Evolutionary conservation across 2,113 vertebrate genomes (phyloP), one percentile per base, ranked within the genome.

Genomic region (Toxotes chatareus): DNA sequence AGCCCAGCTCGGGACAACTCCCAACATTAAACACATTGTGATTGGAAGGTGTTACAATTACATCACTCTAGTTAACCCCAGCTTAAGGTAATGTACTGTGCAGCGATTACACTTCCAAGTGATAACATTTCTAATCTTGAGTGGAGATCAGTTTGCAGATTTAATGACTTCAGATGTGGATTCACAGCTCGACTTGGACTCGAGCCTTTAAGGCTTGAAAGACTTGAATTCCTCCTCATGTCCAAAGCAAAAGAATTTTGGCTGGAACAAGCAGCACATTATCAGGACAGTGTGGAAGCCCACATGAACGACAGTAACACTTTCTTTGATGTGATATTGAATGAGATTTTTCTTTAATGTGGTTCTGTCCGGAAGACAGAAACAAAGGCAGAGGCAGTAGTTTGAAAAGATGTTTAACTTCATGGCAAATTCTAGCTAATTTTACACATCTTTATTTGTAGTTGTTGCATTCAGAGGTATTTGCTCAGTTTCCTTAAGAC

Each of bases 31-130:
- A 64, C 85, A 94, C 76, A 96, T 95, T 21, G 94, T 93, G 76
- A 80, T 93, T 21, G 95, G 94, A 62, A 89, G 95, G 38, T 96
- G 95, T 53, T 94, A 92, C 82, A 86, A 70, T 53, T 96, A 95
- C 78, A 88, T 92, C 66, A 88, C 90, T 0, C 80, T 95, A 2
- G 31, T 94, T 2, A 89, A 92, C 62, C 91, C 94, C 14, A 76
- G 80, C 13, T 80, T 69, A 36, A 91, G 94, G 95, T 96, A 89
- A 89, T 3, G 8, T 1, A 42, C 19, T 1, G n/a, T 47, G 4
- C 23, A 46, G 36, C 1, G 4, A 65, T 77, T 17, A 27, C 32
- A 3, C 40, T 10, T 2, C 36, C 19, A 21, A 14, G 8, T 36
- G 23, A 9, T 0, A 27, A 31, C 47, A 64, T 73, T 34, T 8